A percentile compares a stretch with the other conserved stretches of the same genome.
These are phyloP conservation scores for Nipponacmea schrenckii DNA, from an alignment of 2,888 invertebrate species.

Conservation along the genomic window DNA sequence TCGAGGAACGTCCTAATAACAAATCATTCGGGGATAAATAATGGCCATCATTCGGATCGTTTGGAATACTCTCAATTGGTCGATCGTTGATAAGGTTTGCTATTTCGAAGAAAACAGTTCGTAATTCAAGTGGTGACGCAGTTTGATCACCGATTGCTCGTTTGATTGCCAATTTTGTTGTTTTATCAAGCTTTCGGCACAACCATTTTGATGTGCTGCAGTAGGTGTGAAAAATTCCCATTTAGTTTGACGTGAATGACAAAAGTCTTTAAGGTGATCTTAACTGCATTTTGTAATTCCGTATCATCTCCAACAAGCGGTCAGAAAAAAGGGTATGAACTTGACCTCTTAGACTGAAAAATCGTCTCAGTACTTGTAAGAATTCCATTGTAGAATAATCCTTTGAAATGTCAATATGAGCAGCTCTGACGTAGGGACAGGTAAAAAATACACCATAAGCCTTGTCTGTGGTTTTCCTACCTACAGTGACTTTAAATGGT, in stretches of 20 bases:
- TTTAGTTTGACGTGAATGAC: slow-evolving; percentile 3
- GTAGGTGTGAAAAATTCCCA: slow-evolving; percentile 1
- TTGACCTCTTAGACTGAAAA: too few relatives aligned
- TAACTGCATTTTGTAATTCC: neutral
- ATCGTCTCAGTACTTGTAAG: neutral
- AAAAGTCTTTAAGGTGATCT: neutral
- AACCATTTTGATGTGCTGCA: neutral
- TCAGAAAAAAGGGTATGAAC: neutral
- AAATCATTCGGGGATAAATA: neutral
- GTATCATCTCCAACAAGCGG: neutral
- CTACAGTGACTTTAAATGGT: neutral
- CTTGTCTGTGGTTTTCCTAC: neutral
- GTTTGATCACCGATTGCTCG: neutral
- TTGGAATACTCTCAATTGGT: neutral
- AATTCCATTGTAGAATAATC: neutral
- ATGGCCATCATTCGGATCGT: neutral
- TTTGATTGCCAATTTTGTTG: neutral
- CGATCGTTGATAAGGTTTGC: neutral
- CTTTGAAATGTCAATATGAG: neutral
- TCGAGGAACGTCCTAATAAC: neutral
- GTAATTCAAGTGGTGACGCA: neutral
- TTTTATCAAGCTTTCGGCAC: neutral
- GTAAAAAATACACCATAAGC: neutral
- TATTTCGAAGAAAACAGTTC: neutral
- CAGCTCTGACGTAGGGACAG: neutral